phyloP scores from a whole-genome alignment of 2,797 vertebrate species.

The Alcedo quadribrachys region DNA sequence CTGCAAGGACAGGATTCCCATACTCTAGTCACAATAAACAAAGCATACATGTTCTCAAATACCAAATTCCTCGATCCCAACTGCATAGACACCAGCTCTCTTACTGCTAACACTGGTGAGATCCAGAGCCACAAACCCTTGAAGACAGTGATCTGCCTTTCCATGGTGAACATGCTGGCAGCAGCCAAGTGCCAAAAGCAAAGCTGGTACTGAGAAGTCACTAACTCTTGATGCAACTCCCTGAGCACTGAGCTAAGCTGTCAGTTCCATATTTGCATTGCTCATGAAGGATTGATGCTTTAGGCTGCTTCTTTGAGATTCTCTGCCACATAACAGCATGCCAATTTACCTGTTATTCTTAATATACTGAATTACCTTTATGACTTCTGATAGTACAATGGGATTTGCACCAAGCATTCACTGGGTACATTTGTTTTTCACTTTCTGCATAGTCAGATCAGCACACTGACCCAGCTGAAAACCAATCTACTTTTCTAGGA shows the following conservation, averaged over 20 bases:
- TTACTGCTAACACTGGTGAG: background rate
- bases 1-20: background rate
- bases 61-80: background rate
- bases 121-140: background rate
- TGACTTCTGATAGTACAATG: background rate
- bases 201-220: background rate
- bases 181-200: background rate
- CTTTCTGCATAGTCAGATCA: background rate
- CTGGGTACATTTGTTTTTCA: background rate
- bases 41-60: background rate
- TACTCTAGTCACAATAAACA: background rate
- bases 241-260: background rate
- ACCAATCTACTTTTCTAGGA: constrained; percentile 40
- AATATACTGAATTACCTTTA: background rate
- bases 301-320: background rate
- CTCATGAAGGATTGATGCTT: background rate
- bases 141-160: background rate
- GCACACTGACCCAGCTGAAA: constrained; percentile 41
- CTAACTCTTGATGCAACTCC: background rate
- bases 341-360: background rate
- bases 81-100: background rate
- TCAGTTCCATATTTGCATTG: background rate
- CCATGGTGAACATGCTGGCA: background rate
- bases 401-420: background rate
- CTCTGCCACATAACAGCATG: background rate